Conservation (phyloP, 2,113 vertebrate species). For the Gorsachius goisagi region DNA sequence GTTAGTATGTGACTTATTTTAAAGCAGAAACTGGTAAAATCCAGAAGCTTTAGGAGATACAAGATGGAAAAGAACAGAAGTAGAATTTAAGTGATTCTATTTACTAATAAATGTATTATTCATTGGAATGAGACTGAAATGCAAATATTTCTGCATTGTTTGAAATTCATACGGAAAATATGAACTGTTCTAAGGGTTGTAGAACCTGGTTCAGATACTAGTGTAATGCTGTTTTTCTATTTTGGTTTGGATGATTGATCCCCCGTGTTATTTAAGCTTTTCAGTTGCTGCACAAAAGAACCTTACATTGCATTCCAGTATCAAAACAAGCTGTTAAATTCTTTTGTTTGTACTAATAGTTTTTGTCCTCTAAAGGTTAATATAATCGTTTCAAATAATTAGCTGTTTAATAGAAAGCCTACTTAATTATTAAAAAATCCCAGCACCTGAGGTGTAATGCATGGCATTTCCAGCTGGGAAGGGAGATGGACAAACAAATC, state of each 20-base stretch:
- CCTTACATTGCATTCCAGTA: not conserved
- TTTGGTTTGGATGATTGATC: not conserved
- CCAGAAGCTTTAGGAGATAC: not conserved
- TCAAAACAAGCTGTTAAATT: not conserved
- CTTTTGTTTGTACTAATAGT: not conserved
- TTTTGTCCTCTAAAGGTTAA: not conserved
- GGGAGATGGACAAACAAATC: not conserved
- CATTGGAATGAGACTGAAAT: not conserved
- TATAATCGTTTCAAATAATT: not conserved
- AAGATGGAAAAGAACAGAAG: not conserved
- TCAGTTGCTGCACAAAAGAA: not conserved
- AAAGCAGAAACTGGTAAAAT: not conserved
- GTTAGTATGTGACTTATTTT: not conserved
- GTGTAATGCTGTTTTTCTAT: not conserved
- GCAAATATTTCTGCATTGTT: not conserved
- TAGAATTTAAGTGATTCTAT: not conserved
- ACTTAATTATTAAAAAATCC: not conserved
- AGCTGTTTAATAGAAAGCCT: not conserved
- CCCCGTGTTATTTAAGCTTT: not conserved
- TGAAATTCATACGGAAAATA: not conserved
- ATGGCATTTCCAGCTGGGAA: not conserved
- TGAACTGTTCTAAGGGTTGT: not conserved
- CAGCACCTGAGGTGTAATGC: not conserved
- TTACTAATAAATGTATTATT: not conserved
- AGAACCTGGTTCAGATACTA: not conserved